Evolutionary conservation across 2,888 invertebrate genomes (phyloP).

Genomic region (Marasmarcha lunaedactyla): DNA sequence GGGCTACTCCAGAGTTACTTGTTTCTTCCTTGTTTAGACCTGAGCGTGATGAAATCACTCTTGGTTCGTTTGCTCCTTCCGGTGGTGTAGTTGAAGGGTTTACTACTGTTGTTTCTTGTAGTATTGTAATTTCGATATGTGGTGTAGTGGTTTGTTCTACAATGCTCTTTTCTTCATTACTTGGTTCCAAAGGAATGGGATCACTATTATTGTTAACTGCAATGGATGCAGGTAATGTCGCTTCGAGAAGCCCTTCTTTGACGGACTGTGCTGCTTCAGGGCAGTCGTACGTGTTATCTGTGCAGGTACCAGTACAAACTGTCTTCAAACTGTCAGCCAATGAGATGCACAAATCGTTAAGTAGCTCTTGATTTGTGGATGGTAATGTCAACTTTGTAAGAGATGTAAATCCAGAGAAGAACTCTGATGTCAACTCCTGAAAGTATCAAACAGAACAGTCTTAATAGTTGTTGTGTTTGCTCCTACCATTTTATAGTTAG

Average conservation of each 20-base stretch:
- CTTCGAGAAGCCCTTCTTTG: constrained; percentile 32
- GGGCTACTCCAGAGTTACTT: not conserved
- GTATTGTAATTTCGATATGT: not conserved
- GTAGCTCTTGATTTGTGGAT: constrained; percentile 24
- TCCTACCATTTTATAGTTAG: no score
- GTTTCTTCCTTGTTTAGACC: constrained; percentile 11
- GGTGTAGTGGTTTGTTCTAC: no score
- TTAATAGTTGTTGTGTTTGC: no score
- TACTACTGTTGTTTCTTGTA: not conserved
- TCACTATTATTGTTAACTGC: constrained; percentile 17
- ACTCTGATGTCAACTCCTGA: constrained; percentile 39
- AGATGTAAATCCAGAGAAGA: constrained; percentile 39
- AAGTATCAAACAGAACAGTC: constrained; percentile 22
- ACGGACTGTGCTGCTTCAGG: constrained; percentile 27
- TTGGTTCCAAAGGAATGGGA: constrained; percentile 14
- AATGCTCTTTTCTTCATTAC: not conserved
- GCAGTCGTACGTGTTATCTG: constrained; percentile 30
- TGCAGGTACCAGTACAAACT: constrained; percentile 43
- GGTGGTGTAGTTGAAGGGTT: not conserved
- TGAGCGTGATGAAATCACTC: constrained; percentile 23
- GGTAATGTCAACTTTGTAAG: constrained; percentile 43
- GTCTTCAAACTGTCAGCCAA: constrained; percentile 33
- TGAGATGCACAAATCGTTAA: constrained; percentile 38
- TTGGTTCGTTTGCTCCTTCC: not conserved
- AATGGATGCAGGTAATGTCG: constrained; percentile 8